phyloP scores from a whole-genome alignment of 2,888 invertebrate genomes.

The Drosophila suboccidentalis region DNA sequence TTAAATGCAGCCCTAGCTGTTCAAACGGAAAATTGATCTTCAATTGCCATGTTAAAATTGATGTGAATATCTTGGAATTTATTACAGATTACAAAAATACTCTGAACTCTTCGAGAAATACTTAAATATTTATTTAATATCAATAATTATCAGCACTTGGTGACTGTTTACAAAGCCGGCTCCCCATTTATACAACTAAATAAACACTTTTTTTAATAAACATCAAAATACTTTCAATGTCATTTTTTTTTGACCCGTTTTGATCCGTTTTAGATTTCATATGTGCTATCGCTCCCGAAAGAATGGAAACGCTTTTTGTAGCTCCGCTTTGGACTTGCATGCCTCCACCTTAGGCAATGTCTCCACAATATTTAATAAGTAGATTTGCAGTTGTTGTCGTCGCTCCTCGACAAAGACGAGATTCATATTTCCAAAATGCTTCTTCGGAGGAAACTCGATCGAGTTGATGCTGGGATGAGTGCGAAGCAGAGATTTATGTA shows the following conservation, averaged over 20 bases:
- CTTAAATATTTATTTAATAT: constrained; percentile 51
- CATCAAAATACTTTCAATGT: constrained; percentile 52
- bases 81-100: not conserved
- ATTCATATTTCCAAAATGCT: constrained; percentile 96
- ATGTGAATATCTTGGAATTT: no score
- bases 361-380: constrained; percentile 93
- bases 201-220: constrained; percentile 10
- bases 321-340: constrained; percentile 91
- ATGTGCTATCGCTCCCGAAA: constrained; percentile 88
- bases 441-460: constrained; percentile 98
- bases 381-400: constrained; percentile 93
- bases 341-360: constrained; percentile 92
- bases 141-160: constrained; percentile 31
- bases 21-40: no score
- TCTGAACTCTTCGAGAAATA: not conserved
- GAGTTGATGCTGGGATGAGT: constrained; percentile 93
- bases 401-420: constrained; percentile 94
- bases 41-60: no score
- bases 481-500: constrained; percentile 92
- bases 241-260: constrained; percentile 35
- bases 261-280: constrained; percentile 14
- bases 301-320: constrained; percentile 94
- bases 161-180: constrained; percentile 17
- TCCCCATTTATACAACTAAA: constrained; percentile 10
- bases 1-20: no score